phyloP scores from a whole-genome alignment of 2,888 invertebrate species.

The Drosophila algonquin region DNA sequence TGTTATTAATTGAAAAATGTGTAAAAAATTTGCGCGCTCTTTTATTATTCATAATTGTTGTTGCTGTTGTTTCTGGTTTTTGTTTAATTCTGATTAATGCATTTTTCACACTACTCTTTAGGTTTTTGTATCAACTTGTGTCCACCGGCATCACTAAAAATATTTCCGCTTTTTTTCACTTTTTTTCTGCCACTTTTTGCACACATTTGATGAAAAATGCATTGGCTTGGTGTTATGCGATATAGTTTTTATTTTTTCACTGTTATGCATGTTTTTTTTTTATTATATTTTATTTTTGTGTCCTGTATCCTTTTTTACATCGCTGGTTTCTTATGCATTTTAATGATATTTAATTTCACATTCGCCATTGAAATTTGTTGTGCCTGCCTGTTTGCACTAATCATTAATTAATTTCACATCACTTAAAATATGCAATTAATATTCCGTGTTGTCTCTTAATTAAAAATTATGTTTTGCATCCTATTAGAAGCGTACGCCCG shows the following conservation, averaged over 20 bases:
- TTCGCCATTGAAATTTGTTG: slow-evolving; percentile 47
- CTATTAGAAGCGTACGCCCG: slow-evolving; percentile 43
- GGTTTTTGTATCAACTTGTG: slow-evolving; percentile 66
- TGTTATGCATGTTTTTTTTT: slow-evolving; percentile 23
- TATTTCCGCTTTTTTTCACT: slow-evolving; percentile 40
- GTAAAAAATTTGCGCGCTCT: slow-evolving; percentile 57
- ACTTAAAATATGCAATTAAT: slow-evolving; percentile 75
- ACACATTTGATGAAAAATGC: slow-evolving; percentile 73
- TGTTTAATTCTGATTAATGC: slow-evolving; percentile 69
- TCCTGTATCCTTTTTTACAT: slow-evolving; percentile 36
- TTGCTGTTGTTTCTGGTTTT: slow-evolving; percentile 36
- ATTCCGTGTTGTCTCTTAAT: slow-evolving; percentile 51
- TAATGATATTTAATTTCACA: slow-evolving; percentile 71
- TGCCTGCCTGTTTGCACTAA: slow-evolving; percentile 66
- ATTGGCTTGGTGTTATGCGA: slow-evolving; percentile 61
- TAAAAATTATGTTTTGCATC: slow-evolving; percentile 53
- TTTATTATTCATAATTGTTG: slow-evolving; percentile 71
- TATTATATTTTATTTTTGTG: neutral
- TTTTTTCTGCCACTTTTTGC: slow-evolving; percentile 15
- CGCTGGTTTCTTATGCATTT: slow-evolving; percentile 57
- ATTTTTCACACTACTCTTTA: slow-evolving; percentile 66
- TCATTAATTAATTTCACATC: slow-evolving; percentile 76
- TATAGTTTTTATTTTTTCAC: slow-evolving; percentile 46
- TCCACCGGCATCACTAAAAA: slow-evolving; percentile 63
- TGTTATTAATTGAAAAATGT: slow-evolving; percentile 74